phyloP scores from a whole-genome alignment of 1,140 invertebrate genomes.

The Drosophila quadrilineata region DNA sequence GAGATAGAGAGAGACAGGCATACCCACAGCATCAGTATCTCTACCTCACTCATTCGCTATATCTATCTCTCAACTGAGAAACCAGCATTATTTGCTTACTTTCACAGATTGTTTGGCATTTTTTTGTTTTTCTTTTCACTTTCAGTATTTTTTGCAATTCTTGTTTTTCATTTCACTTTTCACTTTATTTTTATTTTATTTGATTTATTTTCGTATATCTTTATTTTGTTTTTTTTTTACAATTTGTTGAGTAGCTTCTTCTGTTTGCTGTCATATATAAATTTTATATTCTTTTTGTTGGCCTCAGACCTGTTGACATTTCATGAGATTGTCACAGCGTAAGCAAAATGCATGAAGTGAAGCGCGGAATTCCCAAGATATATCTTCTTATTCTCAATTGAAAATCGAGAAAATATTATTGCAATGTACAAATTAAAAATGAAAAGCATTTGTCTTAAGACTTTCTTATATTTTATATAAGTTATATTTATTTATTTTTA shows the following conservation, averaged over 20 bases:
- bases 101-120: slow-evolving; percentile 37
- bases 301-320: slow-evolving; percentile 38
- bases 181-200: slow-evolving; percentile 18
- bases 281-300: slow-evolving; percentile 22
- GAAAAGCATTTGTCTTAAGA: no score
- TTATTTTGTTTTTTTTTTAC: no score
- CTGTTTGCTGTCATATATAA: slow-evolving; percentile 29
- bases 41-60: no score
- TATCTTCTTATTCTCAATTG: no score
- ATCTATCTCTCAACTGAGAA: no score
- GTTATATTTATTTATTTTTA: no score
- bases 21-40: no score
- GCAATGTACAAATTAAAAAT: no score
- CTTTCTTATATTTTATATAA: no score
- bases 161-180: not conserved
- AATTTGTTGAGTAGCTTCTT: slow-evolving; percentile 16
- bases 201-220: no score
- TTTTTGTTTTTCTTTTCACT: not conserved
- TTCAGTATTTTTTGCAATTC: slow-evolving; percentile 14
- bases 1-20: not conserved
- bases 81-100: slow-evolving; percentile 45
- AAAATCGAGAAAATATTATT: no score
- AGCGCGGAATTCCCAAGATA: no score
- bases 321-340: slow-evolving; percentile 18
- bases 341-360: slow-evolving; percentile 1